phyloP scores from a whole-genome alignment of 2,797 vertebrate species.

The Leucoraja ocellata region DNA sequence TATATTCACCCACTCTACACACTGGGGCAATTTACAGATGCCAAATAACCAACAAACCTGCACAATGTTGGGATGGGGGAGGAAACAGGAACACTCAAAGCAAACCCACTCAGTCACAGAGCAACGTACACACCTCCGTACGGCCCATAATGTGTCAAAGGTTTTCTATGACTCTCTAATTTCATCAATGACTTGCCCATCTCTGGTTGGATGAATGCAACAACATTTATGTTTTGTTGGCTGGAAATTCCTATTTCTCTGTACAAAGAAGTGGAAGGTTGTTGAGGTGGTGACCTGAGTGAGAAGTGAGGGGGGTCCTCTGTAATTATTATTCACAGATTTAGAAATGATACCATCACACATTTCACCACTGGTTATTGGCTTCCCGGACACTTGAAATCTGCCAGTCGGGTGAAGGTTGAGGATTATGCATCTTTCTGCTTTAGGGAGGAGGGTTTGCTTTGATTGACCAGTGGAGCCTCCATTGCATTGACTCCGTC shows the following conservation, averaged over 20 bases:
- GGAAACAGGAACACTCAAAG: too few relatives aligned
- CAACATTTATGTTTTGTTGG: background rate
- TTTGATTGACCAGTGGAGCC: background rate
- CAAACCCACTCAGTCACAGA: too few relatives aligned
- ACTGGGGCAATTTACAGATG: too few relatives aligned
- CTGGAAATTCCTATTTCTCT: background rate
- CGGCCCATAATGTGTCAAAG: too few relatives aligned
- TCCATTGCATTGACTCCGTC: too few relatives aligned
- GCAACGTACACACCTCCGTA: too few relatives aligned
- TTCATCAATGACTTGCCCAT: background rate
- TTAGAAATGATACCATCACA: background rate
- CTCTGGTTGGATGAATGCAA: background rate
- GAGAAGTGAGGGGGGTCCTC: background rate
- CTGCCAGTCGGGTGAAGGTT: background rate
- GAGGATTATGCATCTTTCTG: background rate
- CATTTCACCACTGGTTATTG: background rate
- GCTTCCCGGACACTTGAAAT: background rate
- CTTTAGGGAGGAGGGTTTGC: background rate
- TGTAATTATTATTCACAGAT: background rate
- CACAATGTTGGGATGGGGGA: too few relatives aligned
- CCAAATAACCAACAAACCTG: too few relatives aligned
- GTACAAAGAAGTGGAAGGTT: too few relatives aligned
- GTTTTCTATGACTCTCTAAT: too few relatives aligned
- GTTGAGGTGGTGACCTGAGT: background rate
- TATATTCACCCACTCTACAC: too few relatives aligned